Percentiles rank a stretch among this genome's conserved stretches.
phyloP scores from a whole-genome alignment of 2,797 vertebrate genomes.

The Mareca penelope region DNA sequence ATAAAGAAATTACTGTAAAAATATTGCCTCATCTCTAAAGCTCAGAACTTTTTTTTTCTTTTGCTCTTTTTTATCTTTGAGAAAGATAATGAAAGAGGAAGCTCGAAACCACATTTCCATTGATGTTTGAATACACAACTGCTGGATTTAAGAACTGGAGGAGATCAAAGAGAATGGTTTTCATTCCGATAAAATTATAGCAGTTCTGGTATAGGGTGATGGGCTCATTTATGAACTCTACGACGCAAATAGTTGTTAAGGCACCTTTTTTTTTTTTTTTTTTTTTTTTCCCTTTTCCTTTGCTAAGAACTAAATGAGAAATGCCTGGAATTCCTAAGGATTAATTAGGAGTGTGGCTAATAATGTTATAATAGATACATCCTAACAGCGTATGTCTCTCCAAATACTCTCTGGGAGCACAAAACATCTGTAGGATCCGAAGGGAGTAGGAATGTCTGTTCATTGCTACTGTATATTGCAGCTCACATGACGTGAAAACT shows the following conservation, averaged over 20 bases:
- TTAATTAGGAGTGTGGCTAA: conserved; percentile 86
- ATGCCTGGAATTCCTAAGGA: conserved; percentile 84
- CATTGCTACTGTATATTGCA: conserved; percentile 28
- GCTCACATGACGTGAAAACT: conserved; percentile 1
- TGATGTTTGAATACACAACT: conserved; percentile 95
- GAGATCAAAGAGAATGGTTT: conserved; percentile 90
- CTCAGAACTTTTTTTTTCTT: conserved; percentile 75
- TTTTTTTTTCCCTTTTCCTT: conserved; percentile 65
- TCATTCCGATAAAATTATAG: conserved; percentile 88
- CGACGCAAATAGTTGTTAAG: conserved; percentile 84
- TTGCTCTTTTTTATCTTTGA: conserved; percentile 86
- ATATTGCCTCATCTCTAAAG: conserved; percentile 80
- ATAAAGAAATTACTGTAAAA: conserved; percentile 84
- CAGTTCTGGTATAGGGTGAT: conserved; percentile 79
- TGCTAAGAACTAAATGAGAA: conserved; percentile 77
- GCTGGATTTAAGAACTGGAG: conserved; percentile 89
- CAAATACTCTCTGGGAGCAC: conserved; percentile 13
- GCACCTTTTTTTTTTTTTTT: conserved; percentile 77
- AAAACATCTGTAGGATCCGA: conserved; percentile 48
- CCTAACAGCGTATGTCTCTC: conserved; percentile 55
- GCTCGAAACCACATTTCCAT: conserved; percentile 87
- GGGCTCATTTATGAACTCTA: conserved; percentile 88
- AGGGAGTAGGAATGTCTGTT: neutral
- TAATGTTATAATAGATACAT: conserved; percentile 83
- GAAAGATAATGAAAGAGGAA: conserved; percentile 94